Conservation (phyloP, 2,888 invertebrate genomes). For the Scaeva pyrastri region DNA sequence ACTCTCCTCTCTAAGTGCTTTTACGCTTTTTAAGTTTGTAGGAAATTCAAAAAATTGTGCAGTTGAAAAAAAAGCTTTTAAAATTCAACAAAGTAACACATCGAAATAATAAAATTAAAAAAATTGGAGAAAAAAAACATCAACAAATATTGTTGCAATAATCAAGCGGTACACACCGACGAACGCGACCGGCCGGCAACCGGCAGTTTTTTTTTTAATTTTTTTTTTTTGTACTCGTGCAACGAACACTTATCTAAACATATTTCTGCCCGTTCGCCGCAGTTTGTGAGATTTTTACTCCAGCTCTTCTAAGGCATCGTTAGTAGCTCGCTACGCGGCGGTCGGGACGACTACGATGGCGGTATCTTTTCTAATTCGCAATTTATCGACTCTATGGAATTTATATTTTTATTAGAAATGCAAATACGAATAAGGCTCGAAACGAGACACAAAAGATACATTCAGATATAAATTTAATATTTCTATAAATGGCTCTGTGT, state of each 20-base stretch:
- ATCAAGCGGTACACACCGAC: conserved; percentile 47
- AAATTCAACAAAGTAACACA: conserved; percentile 51
- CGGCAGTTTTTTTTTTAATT: conserved; percentile 19
- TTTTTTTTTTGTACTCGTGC: background rate
- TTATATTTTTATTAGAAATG: conserved; percentile 61
- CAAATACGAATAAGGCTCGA: conserved; percentile 55
- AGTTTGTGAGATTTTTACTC: conserved; percentile 16
- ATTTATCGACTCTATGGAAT: conserved; percentile 49
- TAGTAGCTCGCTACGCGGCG: background rate
- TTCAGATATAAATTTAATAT: conserved; percentile 2
- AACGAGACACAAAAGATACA: conserved; percentile 43
- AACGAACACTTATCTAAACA: too few species aligned
- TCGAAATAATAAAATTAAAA: conserved; percentile 9
- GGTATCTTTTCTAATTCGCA: conserved; percentile 60
- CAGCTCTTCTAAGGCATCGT: conserved; percentile 18
- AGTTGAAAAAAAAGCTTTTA: conserved; percentile 59
- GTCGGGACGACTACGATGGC: conserved; percentile 5
- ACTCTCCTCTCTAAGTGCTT: conserved; percentile 16
- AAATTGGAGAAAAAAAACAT: conserved; percentile 21
- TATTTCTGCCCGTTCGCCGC: conserved; percentile 6
- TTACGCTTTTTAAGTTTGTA: conserved; percentile 10
- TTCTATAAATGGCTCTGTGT: conserved; percentile 11
- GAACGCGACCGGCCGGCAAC: conserved; percentile 51
- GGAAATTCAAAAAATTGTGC: conserved; percentile 62
- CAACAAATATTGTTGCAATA: conserved; percentile 64